phyloP scores from a whole-genome alignment of 2,113 vertebrate genomes.

The Dunckerocampus dactyliophorus region DNA sequence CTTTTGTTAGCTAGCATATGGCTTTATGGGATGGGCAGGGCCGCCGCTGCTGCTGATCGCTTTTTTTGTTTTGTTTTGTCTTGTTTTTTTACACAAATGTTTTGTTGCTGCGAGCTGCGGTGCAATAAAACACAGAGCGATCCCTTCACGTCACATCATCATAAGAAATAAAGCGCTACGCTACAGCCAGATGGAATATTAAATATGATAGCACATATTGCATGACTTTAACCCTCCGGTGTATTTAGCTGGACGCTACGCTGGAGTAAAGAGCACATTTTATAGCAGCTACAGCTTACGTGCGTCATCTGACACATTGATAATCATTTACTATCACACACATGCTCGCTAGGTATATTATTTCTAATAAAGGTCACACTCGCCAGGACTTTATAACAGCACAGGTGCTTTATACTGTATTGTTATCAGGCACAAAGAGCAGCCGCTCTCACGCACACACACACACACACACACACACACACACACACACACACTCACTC shows the following conservation, averaged over 20 bases:
- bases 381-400: background rate
- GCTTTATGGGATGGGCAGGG: slow-evolving; percentile 46
- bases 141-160: slow-evolving; percentile 33
- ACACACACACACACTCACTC: background rate
- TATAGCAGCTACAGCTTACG: no score
- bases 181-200: background rate
- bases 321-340: no score
- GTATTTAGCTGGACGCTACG: background rate
- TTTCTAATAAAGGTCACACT: no score
- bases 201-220: background rate
- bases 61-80: background rate
- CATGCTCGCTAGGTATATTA: no score
- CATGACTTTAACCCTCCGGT: background rate
- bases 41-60: background rate
- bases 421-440: background rate
- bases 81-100: slow-evolving; percentile 32
- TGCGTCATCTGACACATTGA: no score
- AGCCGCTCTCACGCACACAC: background rate
- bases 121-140: slow-evolving; percentile 53
- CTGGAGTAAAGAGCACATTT: no score
- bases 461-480: background rate
- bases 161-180: background rate
- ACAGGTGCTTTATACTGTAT: background rate
- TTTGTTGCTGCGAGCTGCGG: slow-evolving; percentile 46
- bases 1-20: slow-evolving; percentile 55